phyloP scores from a whole-genome alignment of 2,888 invertebrate genomes.

The Tenthredo amoena region DNA sequence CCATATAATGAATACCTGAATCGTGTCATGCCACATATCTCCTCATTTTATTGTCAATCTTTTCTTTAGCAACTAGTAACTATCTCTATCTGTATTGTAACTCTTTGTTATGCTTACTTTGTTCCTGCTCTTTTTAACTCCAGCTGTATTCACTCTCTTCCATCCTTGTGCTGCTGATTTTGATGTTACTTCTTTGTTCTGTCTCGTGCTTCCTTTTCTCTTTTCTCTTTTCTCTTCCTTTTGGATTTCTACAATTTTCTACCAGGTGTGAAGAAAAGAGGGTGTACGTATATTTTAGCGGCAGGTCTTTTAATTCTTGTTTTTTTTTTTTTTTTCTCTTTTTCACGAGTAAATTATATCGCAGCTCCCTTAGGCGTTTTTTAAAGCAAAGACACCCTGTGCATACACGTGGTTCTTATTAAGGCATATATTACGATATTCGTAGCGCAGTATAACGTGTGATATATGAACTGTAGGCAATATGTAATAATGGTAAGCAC shows the following conservation, averaged over 20 bases:
- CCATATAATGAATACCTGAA: background rate
- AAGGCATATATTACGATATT: constrained; percentile 56
- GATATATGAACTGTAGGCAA: constrained; percentile 67
- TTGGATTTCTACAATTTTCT: background rate
- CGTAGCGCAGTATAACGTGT: constrained; percentile 59
- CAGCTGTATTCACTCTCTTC: no score
- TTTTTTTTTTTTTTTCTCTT: no score
- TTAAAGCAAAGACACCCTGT: constrained; percentile 23
- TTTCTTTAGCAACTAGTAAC: no score
- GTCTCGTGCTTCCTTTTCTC: no score
- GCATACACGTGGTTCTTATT: constrained; percentile 56
- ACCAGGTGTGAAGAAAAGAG: background rate
- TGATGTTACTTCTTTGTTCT: no score
- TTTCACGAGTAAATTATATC: background rate
- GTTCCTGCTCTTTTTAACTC: no score
- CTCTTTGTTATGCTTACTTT: no score
- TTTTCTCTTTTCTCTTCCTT: background rate
- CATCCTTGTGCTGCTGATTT: no score
- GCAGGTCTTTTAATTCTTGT: background rate
- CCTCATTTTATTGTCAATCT: no score
- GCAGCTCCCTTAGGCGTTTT: background rate
- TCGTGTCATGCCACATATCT: background rate
- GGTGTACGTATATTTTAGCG: background rate
- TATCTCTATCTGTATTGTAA: no score
- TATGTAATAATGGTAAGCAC: constrained; percentile 67